Conservation (phyloP, 2,113 vertebrate genomes). For the Centropus bengalensis region DNA sequence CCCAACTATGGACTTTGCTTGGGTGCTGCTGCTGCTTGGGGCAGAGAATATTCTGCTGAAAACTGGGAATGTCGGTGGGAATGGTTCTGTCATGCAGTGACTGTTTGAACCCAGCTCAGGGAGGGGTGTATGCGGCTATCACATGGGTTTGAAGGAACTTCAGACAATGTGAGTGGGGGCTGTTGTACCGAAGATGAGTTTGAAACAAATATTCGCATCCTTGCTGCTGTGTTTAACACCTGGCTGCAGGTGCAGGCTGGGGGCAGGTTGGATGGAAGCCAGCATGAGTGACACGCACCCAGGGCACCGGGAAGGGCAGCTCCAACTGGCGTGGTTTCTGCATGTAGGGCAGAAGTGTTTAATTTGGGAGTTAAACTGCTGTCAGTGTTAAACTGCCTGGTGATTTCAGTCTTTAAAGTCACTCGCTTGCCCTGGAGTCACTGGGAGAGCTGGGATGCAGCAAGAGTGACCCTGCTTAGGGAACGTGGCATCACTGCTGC, state of each 20-base stretch:
- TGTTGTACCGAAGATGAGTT: neutral
- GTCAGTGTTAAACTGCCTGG: neutral
- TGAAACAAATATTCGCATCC: neutral
- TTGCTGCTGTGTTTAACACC: neutral
- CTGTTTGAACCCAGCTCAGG: too few relatives aligned
- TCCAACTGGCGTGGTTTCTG: neutral
- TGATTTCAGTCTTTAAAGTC: neutral
- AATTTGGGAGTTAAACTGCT: neutral
- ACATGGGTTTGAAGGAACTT: rapidly evolving
- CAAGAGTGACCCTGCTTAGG: neutral
- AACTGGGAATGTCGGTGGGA: rapidly evolving
- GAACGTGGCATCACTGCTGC: neutral
- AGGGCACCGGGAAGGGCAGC: too few relatives aligned
- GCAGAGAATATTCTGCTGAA: too few relatives aligned
- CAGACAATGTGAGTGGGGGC: rapidly evolving
- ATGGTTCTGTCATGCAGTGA: too few relatives aligned
- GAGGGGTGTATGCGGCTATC: neutral
- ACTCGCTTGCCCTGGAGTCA: neutral
- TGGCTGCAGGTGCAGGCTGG: neutral
- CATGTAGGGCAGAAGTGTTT: rapidly evolving
- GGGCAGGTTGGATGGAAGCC: neutral
- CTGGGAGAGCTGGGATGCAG: neutral
- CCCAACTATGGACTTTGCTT: neutral
- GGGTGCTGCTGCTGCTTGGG: neutral
- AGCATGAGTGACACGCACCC: rapidly evolving